phyloP scores from a whole-genome alignment of 2,888 invertebrate genomes.

The Drosophila vallismaia region DNA sequence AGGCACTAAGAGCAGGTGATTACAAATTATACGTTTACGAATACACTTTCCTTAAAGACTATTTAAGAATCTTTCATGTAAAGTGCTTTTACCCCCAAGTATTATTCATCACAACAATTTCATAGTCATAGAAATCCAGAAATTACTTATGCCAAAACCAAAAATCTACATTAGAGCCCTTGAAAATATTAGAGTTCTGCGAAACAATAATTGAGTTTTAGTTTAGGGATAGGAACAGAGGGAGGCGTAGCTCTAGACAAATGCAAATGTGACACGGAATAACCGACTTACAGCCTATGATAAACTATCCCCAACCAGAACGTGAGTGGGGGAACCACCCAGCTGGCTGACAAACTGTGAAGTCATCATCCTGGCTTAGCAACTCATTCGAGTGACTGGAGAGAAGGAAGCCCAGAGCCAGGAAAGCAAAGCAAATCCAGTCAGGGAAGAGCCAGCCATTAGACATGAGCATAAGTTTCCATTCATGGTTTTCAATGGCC shows the following conservation, averaged over 20 bases:
- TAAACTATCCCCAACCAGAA: slow-evolving; percentile 64
- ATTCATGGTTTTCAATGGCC: slow-evolving; percentile 64
- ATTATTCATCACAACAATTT: not conserved
- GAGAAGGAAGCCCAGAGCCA: too few relatives aligned
- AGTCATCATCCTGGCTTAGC: slow-evolving; percentile 80
- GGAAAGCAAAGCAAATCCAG: slow-evolving; percentile 14
- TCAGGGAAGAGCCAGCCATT: slow-evolving; percentile 37
- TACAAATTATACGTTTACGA: slow-evolving; percentile 33
- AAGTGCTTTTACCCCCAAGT: too few relatives aligned
- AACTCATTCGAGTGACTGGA: slow-evolving; percentile 77
- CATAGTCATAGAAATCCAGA: too few relatives aligned
- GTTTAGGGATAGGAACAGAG: slow-evolving; percentile 5
- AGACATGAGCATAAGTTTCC: slow-evolving; percentile 64
- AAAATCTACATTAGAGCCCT: not conserved
- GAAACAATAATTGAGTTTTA: slow-evolving; percentile 44
- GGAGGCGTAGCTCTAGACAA: slow-evolving; percentile 62
- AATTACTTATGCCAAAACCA: slow-evolving; percentile 9
- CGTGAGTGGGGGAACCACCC: slow-evolving; percentile 50
- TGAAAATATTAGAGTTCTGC: slow-evolving; percentile 38
- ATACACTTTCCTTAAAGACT: too few relatives aligned
- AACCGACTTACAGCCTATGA: slow-evolving; percentile 52
- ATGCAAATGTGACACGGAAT: slow-evolving; percentile 75
- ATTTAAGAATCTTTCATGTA: too few relatives aligned
- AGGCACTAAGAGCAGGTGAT: slow-evolving; percentile 93
- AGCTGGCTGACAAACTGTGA: slow-evolving; percentile 77